Evolutionary conservation across 2,797 vertebrate genomes (phyloP).

Genomic region (Poecile montanus): DNA sequence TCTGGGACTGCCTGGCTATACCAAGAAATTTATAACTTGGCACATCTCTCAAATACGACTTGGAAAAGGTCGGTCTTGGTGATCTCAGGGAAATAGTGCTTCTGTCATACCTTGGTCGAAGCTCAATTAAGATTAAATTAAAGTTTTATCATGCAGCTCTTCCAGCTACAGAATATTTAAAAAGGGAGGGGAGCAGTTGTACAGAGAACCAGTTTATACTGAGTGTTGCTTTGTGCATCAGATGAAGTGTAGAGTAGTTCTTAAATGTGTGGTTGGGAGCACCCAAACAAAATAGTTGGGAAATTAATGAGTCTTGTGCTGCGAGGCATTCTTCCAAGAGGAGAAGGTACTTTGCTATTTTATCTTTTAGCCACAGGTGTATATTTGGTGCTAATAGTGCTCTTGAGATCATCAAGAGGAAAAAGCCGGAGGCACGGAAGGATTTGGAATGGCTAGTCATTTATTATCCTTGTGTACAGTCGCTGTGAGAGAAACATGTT

Average conservation of each 20-base stretch:
- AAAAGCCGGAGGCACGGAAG: slow-evolving; percentile 47
- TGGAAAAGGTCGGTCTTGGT: background rate
- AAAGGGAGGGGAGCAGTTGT: background rate
- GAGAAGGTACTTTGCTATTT: slow-evolving; percentile 25
- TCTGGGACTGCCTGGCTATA: background rate
- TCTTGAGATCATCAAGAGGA: slow-evolving; percentile 56
- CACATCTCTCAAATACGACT: background rate
- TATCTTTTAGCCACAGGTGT: slow-evolving; percentile 64
- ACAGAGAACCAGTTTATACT: background rate
- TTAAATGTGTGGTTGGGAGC: background rate
- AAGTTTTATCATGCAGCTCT: background rate
- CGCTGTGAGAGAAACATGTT: slow-evolving; percentile 18
- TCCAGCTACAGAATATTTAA: background rate
- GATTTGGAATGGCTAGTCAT: slow-evolving; percentile 57
- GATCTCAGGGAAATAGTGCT: background rate
- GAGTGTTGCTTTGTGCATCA: background rate
- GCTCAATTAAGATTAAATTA: background rate
- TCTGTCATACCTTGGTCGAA: background rate
- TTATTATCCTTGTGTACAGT: slow-evolving; percentile 43
- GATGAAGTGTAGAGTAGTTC: background rate
- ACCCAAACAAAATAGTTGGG: slow-evolving; percentile 24
- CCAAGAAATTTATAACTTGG: background rate
- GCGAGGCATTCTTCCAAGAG: slow-evolving; percentile 44
- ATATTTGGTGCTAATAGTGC: slow-evolving; percentile 62
- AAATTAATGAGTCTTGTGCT: slow-evolving; percentile 49